Evolutionary conservation across 2,113 vertebrate genomes (phyloP).

Genomic region (Numida meleagris): DNA sequence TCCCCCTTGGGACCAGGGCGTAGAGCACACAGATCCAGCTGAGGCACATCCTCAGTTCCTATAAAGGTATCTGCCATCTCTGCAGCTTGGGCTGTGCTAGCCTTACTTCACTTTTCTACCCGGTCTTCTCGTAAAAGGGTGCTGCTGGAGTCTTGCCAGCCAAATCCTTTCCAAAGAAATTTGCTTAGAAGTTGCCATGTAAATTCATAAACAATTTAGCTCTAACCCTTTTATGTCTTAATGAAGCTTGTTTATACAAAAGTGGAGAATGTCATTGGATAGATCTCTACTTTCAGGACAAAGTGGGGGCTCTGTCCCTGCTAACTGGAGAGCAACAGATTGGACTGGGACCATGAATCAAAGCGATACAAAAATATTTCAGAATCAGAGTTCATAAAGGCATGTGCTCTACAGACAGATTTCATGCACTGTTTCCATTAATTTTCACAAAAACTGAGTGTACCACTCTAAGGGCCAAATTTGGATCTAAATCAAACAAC

Average conservation of each 20-base stretch:
- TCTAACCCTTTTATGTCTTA: not conserved
- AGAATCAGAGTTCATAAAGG: not conserved
- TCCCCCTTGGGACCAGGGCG: not conserved
- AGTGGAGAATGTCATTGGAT: not conserved
- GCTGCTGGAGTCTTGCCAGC: not conserved
- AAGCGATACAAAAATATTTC: not conserved
- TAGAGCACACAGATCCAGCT: rapidly evolving
- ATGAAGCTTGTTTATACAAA: not conserved
- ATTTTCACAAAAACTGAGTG: not conserved
- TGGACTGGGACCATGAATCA: not conserved
- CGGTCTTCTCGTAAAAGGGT: not conserved
- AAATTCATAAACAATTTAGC: not conserved
- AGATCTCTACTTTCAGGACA: not conserved
- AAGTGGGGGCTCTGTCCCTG: not conserved
- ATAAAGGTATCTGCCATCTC: not conserved
- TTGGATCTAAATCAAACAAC: not conserved
- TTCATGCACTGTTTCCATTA: not conserved
- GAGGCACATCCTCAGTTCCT: not conserved
- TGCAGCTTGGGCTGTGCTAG: not conserved
- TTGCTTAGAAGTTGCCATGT: not conserved
- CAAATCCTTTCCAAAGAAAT: not conserved
- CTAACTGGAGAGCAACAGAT: not conserved
- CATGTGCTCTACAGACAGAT: not conserved
- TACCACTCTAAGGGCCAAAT: not conserved
- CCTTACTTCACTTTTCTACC: not conserved